Base-by-base conservation (phyloP, 2,113 vertebrate species). In the Syngnathus scovelli region DNA sequence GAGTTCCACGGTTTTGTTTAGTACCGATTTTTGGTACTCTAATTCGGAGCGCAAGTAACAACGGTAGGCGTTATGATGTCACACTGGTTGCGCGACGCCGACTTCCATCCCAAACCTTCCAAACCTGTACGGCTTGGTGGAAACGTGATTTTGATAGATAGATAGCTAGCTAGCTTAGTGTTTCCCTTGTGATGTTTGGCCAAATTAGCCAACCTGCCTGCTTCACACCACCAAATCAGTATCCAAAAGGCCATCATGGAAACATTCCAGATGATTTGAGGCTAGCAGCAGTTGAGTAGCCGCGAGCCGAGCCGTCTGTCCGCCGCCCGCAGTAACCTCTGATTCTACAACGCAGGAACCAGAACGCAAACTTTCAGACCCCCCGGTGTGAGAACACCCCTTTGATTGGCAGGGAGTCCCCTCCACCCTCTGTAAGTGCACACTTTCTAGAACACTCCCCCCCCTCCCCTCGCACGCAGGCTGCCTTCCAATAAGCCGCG, bases 291-390 rank as follows among this genome's bases (percentile, higher is more conserved):
- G 11, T 58, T 18, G 13, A 58, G 55, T 7, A 37, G 55, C 55
- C 55, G 55, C 27, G 36, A 33, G 55, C 27, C 27, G 36, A 33
- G 55, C 27, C 55, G 27, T 58, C 21, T 23, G 56, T 73, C 74
- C 72, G 78, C 61, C 68, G 80, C 76, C 82, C 76, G 74, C 78
- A 89, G 87, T 90, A 90, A 89, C 88, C 78, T 88, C 81, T 89
- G 72, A 83, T 89, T 90, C 81, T 87, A 84, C 82, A 82, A 88
- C 80, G 77, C 88, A 98, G 95, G 95, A 98, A 92, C 93, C 95
- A 98, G 93, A 98, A 96, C 80, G 92, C 95, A 91, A 97, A 96
- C 87, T 97, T 97, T 93, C 95, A 98, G 93, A 97, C 94, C 78
- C 95, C 95, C 70, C 94, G 95, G 87, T 98, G 95, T 89, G 95